These are phyloP conservation scores for Antheraea pernyi DNA, from an alignment of 1,140 invertebrate species.

Conservation along the genomic window DNA sequence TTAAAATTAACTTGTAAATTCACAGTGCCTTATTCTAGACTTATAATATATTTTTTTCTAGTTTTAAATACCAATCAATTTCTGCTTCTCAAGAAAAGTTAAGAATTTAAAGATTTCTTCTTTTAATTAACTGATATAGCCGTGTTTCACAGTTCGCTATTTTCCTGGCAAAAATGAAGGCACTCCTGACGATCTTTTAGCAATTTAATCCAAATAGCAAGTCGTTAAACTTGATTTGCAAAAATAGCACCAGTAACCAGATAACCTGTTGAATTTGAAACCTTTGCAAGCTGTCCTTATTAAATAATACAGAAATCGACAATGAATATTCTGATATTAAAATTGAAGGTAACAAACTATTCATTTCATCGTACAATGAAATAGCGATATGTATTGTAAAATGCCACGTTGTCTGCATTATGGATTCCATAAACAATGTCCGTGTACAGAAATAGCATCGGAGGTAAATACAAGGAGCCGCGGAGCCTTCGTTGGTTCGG, in stretches of 20 bases:
- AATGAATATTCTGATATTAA: not conserved
- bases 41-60: not conserved
- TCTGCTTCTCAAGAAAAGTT: too few species aligned
- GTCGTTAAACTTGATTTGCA: too few species aligned
- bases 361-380: not conserved
- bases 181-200: too few species aligned
- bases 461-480: slow-evolving; percentile 45
- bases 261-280: too few species aligned
- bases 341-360: not conserved
- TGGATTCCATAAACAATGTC: slow-evolving; percentile 66
- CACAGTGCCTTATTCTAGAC: not conserved
- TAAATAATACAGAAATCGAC: not conserved
- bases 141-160: too few species aligned
- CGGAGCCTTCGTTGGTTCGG: slow-evolving; percentile 32
- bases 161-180: too few species aligned
- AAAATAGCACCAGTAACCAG: too few species aligned
- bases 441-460: slow-evolving; percentile 54
- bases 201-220: too few species aligned
- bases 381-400: slow-evolving; percentile 30
- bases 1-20: not conserved
- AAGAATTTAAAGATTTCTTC: too few species aligned
- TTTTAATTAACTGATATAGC: too few species aligned
- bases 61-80: not conserved
- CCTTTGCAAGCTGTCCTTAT: too few species aligned
- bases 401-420: slow-evolving; percentile 50